These are phyloP conservation scores for Caradrina clavipalpis DNA, from an alignment of 2,888 invertebrate species.

Conservation along the genomic window DNA sequence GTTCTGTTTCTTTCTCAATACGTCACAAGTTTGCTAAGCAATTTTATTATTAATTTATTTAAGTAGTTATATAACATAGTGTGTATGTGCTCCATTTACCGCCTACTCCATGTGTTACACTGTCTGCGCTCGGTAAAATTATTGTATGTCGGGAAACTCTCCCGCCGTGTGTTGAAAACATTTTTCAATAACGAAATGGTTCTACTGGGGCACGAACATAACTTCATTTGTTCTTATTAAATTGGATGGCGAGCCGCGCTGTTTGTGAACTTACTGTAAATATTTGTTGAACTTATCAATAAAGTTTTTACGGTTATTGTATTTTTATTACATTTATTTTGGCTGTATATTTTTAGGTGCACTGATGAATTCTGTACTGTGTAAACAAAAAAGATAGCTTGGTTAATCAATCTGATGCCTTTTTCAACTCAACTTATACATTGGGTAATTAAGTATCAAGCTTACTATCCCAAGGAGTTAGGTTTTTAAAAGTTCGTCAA, in stretches of 20 bases:
- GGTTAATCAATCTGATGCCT: no score
- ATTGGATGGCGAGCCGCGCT: constrained; percentile 45
- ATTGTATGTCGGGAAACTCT: constrained; percentile 52
- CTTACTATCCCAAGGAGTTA: not conserved
- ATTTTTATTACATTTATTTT: constrained; percentile 23
- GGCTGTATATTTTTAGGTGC: not conserved
- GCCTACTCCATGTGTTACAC: constrained; percentile 3
- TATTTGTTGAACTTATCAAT: constrained; percentile 40
- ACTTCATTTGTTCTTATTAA: constrained; percentile 62
- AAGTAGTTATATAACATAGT: not conserved
- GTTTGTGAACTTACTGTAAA: constrained; percentile 30
- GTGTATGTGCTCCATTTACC: constrained; percentile 23
- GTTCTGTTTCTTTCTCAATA: not conserved
- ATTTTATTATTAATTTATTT: not conserved
- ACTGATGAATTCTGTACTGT: not conserved
- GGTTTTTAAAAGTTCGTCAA: no score
- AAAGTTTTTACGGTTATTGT: constrained; percentile 25
- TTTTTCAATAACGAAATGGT: constrained; percentile 66
- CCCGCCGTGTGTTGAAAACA: constrained; percentile 51
- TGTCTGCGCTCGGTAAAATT: constrained; percentile 50
- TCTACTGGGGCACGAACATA: constrained; percentile 45
- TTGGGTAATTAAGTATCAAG: not conserved
- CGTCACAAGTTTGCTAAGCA: not conserved
- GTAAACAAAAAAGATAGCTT: not conserved
- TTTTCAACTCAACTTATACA: not conserved